Percentiles rank a stretch among this genome's conserved stretches.
Evolutionary conservation across 2,888 invertebrate species (phyloP).

Genomic region (Zaprionus obscuricornis): DNA sequence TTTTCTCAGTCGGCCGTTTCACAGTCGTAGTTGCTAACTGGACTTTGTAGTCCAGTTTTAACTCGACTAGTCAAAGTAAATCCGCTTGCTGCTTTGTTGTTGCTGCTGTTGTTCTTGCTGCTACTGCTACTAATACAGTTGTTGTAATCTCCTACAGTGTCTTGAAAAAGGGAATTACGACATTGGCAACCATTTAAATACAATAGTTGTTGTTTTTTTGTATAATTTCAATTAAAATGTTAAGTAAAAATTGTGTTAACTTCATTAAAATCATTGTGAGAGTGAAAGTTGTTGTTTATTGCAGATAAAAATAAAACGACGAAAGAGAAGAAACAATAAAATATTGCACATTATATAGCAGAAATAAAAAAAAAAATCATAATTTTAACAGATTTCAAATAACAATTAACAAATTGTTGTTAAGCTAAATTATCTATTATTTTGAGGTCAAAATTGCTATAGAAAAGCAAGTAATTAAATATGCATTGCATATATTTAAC

Average conservation of each 20-base stretch:
- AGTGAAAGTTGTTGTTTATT: slow-evolving; percentile 40
- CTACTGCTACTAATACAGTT: too few species aligned
- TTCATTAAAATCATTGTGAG: background rate
- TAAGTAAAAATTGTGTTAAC: slow-evolving; percentile 7
- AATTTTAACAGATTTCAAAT: slow-evolving; percentile 4
- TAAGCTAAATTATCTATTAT: too few species aligned
- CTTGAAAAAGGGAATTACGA: slow-evolving; percentile 8
- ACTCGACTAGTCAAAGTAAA: slow-evolving; percentile 32
- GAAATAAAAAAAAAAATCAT: too few species aligned
- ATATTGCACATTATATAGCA: too few species aligned
- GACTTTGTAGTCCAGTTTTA: slow-evolving; percentile 27
- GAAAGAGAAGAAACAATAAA: too few species aligned
- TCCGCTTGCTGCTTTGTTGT: slow-evolving; percentile 10
- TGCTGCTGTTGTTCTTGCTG: too few species aligned
- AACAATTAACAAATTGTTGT: too few species aligned
- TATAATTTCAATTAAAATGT: slow-evolving; percentile 14
- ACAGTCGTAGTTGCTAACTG: slow-evolving; percentile 15
- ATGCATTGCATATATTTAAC: slow-evolving; percentile 34
- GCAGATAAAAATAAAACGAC: slow-evolving; percentile 8
- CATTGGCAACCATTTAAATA: background rate
- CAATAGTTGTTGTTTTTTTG: background rate
- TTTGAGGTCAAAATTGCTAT: too few species aligned
- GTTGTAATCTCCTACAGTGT: slow-evolving; percentile 16
- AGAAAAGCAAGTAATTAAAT: too few species aligned
- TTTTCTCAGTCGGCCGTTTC: slow-evolving; percentile 26